Conservation (phyloP, 1,140 invertebrate genomes). For the Brachionus plicatilis region DNA sequence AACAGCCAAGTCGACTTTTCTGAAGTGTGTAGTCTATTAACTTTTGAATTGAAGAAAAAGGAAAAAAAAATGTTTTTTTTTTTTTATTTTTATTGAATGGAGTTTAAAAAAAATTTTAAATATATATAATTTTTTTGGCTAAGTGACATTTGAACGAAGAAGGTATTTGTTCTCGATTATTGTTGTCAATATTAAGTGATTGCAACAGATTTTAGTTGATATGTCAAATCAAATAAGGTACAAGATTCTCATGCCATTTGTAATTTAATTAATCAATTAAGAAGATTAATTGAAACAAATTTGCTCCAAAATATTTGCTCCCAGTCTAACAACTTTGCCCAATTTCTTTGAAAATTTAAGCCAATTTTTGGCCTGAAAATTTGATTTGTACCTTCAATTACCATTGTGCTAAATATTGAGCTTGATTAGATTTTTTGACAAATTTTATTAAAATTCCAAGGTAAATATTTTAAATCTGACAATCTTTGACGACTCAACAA, state of each 20-base stretch:
- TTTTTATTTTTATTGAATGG: not conserved
- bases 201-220: not conserved
- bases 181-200: not conserved
- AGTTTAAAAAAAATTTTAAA: not conserved
- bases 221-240: constrained; percentile 21
- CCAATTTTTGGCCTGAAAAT: not conserved
- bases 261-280: constrained; percentile 34
- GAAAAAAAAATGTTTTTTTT: not conserved
- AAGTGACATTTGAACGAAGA: constrained; percentile 12
- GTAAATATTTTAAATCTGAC: not conserved
- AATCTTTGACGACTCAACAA: no score
- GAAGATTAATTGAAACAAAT: constrained; percentile 15
- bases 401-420: not conserved
- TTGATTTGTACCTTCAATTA: not conserved
- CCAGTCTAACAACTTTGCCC: not conserved
- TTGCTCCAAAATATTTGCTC: not conserved
- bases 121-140: not conserved
- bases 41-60: not conserved
- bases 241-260: not conserved
- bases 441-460: not conserved
- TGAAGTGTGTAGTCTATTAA: constrained; percentile 3
- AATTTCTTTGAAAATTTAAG: not conserved
- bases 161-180: not conserved
- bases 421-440: not conserved
- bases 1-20: not conserved